These are phyloP conservation scores for Sphyrna mokarran DNA, from an alignment of 2,113 vertebrate genomes.

Conservation along the genomic window DNA sequence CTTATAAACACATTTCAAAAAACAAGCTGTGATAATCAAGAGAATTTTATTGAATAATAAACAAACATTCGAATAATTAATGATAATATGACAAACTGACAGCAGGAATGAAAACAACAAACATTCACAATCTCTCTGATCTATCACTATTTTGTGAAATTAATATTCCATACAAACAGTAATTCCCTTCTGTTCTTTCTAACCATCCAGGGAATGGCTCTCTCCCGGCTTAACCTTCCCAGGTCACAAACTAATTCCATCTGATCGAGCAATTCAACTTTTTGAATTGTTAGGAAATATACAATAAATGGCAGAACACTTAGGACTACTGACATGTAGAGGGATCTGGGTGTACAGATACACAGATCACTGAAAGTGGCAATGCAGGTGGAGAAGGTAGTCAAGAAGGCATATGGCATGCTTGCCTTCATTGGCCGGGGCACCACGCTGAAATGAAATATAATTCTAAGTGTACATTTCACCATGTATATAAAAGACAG, in stretches of 20 bases:
- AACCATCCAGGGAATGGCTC: not conserved
- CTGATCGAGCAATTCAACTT: not conserved
- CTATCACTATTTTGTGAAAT: not conserved
- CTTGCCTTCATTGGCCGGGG: too few relatives aligned
- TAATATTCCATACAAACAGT: not conserved
- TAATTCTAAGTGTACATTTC: too few relatives aligned
- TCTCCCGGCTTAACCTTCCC: not conserved
- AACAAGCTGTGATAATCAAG: not conserved
- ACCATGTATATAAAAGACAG: too few relatives aligned
- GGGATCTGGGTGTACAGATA: too few relatives aligned
- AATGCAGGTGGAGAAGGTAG: too few relatives aligned
- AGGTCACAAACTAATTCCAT: not conserved
- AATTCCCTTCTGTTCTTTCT: not conserved
- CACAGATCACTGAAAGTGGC: too few relatives aligned
- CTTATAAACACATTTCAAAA: not conserved
- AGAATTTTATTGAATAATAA: not conserved
- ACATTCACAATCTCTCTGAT: not conserved
- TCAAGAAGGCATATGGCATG: too few relatives aligned
- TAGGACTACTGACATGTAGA: too few relatives aligned
- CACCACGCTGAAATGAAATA: too few relatives aligned
- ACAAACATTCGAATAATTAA: not conserved
- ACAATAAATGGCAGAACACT: too few relatives aligned
- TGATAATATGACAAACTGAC: not conserved
- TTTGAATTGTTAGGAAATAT: not conserved
- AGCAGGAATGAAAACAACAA: not conserved